Conservation (phyloP, 2,113 vertebrate species). For the Prunella himalayana region DNA sequence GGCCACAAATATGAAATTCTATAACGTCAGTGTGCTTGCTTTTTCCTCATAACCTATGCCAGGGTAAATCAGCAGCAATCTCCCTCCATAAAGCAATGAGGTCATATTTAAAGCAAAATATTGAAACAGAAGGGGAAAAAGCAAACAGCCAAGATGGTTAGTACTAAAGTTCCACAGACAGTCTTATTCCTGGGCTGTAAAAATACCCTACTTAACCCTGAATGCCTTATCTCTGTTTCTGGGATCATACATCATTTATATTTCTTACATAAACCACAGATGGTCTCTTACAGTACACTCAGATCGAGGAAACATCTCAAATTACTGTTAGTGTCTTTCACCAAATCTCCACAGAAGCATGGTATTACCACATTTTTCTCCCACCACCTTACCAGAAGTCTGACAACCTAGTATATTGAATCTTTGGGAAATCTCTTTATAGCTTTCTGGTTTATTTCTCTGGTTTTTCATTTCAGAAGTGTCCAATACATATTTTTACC, state of each 20-base stretch:
- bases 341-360: conserved; percentile 19
- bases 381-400: conserved; percentile 19
- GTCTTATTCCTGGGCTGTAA: background rate
- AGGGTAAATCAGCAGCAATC: background rate
- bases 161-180: background rate
- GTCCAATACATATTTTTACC: background rate
- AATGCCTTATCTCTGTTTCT: conserved; percentile 6
- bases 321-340: conserved; percentile 17
- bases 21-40: background rate
- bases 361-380: conserved; percentile 12
- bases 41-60: background rate
- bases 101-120: conserved; percentile 5
- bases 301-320: conserved; percentile 13
- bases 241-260: conserved; percentile 19
- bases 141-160: background rate
- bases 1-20: background rate
- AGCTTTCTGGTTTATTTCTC: background rate
- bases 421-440: background rate
- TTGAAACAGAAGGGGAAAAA: background rate
- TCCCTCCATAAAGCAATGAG: background rate
- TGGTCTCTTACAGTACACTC: background rate
- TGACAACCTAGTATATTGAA: background rate
- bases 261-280: conserved; percentile 36
- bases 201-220: conserved; percentile 18
- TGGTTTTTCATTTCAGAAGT: background rate